Percentiles rank a stretch among this genome's conserved stretches.
phyloP scores from a whole-genome alignment of 2,888 invertebrate species.

The Scrobipalpa costella region DNA sequence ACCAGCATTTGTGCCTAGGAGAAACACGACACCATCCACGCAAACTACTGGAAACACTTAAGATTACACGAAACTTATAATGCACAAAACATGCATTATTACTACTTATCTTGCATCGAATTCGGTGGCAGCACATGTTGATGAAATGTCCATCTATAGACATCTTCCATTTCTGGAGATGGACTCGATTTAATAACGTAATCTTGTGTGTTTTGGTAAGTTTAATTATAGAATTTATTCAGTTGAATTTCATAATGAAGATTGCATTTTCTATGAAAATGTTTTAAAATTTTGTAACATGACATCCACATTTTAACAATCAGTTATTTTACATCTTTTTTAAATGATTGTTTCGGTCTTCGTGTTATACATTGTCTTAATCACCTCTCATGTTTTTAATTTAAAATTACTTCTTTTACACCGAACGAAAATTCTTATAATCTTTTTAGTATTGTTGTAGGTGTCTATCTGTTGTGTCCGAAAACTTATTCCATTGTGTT shows the following conservation, averaged over 20 bases:
- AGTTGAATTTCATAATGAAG: neutral
- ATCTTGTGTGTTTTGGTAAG: neutral
- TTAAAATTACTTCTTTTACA: too few relatives aligned
- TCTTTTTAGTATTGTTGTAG: neutral
- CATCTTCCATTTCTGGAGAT: neutral
- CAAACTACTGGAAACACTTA: slow-evolving; percentile 18
- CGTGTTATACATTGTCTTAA: too few relatives aligned
- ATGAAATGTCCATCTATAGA: neutral
- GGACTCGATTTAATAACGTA: neutral
- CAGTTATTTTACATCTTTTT: neutral
- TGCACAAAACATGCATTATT: neutral
- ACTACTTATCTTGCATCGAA: neutral
- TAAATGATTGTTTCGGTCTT: neutral
- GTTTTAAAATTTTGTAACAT: neutral
- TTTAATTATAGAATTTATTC: neutral
- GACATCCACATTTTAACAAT: neutral
- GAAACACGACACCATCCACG: slow-evolving; percentile 43
- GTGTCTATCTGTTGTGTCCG: slow-evolving; percentile 26
- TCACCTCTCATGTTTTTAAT: too few relatives aligned
- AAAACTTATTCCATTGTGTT: slow-evolving; percentile 16
- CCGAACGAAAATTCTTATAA: neutral
- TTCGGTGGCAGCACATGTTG: neutral
- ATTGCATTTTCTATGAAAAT: slow-evolving; percentile 15
- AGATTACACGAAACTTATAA: neutral
- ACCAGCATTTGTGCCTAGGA: slow-evolving; percentile 68